phyloP scores from a whole-genome alignment of 2,888 invertebrate species.

The Iselma pallidipennis region DNA sequence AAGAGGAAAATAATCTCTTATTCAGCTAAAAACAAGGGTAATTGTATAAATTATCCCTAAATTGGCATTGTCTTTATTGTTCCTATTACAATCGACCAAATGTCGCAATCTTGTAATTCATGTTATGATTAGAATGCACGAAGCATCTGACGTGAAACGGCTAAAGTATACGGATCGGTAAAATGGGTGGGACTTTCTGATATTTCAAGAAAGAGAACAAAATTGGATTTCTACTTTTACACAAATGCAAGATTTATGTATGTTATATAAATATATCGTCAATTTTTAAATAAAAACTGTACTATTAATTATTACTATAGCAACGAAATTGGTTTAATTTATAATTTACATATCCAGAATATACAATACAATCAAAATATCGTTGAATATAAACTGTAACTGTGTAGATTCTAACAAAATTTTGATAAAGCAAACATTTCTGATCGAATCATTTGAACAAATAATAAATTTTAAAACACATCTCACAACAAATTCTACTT shows the following conservation, averaged over 20 bases:
- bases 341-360: slow-evolving; percentile 12
- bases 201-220: slow-evolving; percentile 19
- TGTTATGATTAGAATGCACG: slow-evolving; percentile 25
- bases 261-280: slow-evolving; percentile 10
- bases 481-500: not conserved
- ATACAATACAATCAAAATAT: not conserved
- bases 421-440: slow-evolving; percentile 5
- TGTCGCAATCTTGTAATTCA: slow-evolving; percentile 14
- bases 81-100: not conserved
- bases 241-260: slow-evolving; percentile 20
- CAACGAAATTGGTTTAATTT: slow-evolving; percentile 4
- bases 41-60: not conserved
- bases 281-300: slow-evolving; percentile 14
- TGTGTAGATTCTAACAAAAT: not conserved
- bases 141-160: slow-evolving; percentile 23
- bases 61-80: not conserved
- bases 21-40: not conserved
- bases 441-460: slow-evolving; percentile 18
- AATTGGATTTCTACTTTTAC: slow-evolving; percentile 23
- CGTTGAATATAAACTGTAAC: not conserved
- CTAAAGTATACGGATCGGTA: slow-evolving; percentile 24
- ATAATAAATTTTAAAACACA: slow-evolving; percentile 16
- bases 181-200: slow-evolving; percentile 23
- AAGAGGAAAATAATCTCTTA: not conserved
- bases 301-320: slow-evolving; percentile 18